Conservation (phyloP, 1,140 invertebrate genomes). For the Colletes latitarsis region DNA sequence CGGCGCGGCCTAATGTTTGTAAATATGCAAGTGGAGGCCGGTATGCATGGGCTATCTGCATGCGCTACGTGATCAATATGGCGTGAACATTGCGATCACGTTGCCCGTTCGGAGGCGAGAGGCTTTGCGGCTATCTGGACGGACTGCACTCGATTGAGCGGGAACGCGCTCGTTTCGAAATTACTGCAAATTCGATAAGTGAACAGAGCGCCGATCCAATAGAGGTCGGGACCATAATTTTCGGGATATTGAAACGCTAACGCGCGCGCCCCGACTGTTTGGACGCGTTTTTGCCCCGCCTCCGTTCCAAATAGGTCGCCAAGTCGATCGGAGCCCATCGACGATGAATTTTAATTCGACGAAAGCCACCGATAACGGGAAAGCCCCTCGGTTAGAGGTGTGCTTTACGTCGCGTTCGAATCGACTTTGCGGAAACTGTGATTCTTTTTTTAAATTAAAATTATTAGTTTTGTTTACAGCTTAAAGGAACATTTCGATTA, state of each 20-base stretch:
- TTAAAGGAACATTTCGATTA: no score
- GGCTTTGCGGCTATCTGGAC: background rate
- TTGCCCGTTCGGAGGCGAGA: conserved; percentile 13
- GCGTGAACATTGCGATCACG: conserved; percentile 38
- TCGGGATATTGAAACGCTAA: conserved; percentile 6
- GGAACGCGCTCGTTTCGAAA: background rate
- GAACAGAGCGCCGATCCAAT: background rate
- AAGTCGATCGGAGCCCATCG: no score
- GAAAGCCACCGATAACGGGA: no score
- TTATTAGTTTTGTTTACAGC: no score
- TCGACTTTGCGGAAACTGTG: no score
- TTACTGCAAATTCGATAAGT: conserved; percentile 30
- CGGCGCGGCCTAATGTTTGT: conserved; percentile 25
- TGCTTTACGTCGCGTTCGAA: no score
- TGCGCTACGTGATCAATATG: conserved; percentile 41
- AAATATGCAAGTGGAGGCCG: conserved; percentile 30
- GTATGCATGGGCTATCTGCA: conserved; percentile 34
- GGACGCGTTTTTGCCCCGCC: no score
- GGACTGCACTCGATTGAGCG: conserved; percentile 3
- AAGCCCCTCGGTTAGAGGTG: no score
- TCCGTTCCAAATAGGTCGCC: no score
- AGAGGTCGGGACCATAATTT: background rate
- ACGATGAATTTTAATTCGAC: no score
- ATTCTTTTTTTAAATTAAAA: no score
- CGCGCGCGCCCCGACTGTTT: background rate